phyloP scores from a whole-genome alignment of 1,140 invertebrate genomes.

The Procambarus virginalis region DNA sequence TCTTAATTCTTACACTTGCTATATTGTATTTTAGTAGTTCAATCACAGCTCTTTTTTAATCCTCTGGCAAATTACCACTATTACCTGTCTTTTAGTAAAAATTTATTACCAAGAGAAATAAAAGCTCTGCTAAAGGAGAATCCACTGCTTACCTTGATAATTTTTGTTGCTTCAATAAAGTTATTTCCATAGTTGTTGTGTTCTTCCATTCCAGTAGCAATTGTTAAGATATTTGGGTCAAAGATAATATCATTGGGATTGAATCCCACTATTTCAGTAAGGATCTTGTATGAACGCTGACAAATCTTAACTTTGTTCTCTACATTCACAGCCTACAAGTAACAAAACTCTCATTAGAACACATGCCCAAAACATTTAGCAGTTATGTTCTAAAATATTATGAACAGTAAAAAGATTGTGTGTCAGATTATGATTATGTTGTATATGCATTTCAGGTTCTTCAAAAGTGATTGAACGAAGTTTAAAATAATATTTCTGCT shows the following conservation, averaged over 20 bases:
- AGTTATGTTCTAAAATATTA: too few species aligned
- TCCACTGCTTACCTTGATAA: constrained; percentile 75
- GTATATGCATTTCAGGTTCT: too few species aligned
- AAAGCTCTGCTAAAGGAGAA: background rate
- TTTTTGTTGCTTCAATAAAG: constrained; percentile 79
- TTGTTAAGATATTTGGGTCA: constrained; percentile 81
- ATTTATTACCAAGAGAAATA: too few species aligned
- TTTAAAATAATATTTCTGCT: constrained; percentile 54
- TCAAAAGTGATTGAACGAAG: too few species aligned
- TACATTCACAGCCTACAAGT: constrained; percentile 75
- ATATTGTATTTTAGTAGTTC: too few species aligned
- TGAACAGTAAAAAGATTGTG: too few species aligned
- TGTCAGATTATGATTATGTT: too few species aligned
- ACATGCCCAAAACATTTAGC: too few species aligned
- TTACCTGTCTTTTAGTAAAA: too few species aligned
- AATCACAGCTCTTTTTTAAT: too few species aligned
- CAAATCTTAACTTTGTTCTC: constrained; percentile 78
- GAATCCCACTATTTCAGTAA: constrained; percentile 77
- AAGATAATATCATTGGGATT: constrained; percentile 81
- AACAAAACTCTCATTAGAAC: background rate
- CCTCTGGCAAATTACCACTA: too few species aligned
- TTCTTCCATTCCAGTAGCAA: constrained; percentile 80
- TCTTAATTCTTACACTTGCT: too few species aligned
- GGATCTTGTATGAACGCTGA: constrained; percentile 76
- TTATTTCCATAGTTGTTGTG: constrained; percentile 78